Conservation (phyloP, 2,113 vertebrate genomes). For the Potamarius usumacintae region DNA sequence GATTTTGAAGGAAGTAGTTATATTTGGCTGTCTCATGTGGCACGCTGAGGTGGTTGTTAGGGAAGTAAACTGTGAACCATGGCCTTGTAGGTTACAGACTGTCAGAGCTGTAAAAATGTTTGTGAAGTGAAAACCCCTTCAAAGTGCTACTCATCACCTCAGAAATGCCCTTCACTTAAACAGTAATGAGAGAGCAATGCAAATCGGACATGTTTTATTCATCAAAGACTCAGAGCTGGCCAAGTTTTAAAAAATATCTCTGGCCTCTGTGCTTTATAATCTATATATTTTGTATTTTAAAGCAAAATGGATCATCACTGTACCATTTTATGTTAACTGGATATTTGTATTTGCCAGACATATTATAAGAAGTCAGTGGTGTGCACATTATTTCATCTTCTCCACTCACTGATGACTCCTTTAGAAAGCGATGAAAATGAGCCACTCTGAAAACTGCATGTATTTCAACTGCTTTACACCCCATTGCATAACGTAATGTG, state of each 20-base stretch:
- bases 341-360: constrained; percentile 9
- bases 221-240: constrained; percentile 47
- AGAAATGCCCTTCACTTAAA: constrained; percentile 60
- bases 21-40: constrained; percentile 72
- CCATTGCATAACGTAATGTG: constrained; percentile 75
- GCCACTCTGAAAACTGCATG: constrained; percentile 65
- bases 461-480: constrained; percentile 71
- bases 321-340: constrained; percentile 29
- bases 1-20: constrained; percentile 59
- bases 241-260: constrained; percentile 25
- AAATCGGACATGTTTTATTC: constrained; percentile 44
- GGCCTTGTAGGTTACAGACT: constrained; percentile 63
- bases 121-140: constrained; percentile 69
- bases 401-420: constrained; percentile 63
- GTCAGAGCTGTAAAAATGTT: constrained; percentile 75
- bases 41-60: constrained; percentile 63
- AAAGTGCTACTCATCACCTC: constrained; percentile 52
- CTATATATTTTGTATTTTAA: constrained; percentile 2
- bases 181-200: constrained; percentile 65
- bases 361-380: constrained; percentile 43
- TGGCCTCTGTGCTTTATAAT: background rate
- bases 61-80: constrained; percentile 68
- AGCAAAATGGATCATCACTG: constrained; percentile 4
- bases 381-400: constrained; percentile 54
- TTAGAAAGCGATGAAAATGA: constrained; percentile 64